Evolutionary conservation across 1,140 invertebrate genomes (phyloP), one percentile per base, ranked within the genome.

Genomic region (Danaus plexippus): DNA sequence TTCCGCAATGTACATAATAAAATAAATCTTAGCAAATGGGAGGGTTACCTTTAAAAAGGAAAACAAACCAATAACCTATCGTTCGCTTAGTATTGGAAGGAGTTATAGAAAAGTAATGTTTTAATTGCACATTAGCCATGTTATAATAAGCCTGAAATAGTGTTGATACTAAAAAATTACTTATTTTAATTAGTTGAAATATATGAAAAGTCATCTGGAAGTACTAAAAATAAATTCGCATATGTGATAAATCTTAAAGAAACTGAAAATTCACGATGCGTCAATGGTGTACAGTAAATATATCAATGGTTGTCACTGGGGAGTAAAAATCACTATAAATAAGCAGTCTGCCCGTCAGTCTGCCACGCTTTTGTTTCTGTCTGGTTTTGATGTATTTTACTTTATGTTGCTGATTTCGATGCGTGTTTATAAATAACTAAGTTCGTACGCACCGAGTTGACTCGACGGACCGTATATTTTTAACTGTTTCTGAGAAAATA

Each of bases 311-410:
- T 66, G 64, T 60, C 56, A 46, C 40, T 12, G 32, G 13, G 43
- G 60, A 58, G 59, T 52, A 66, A 72, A 71, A 68, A 56, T 61
- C 52, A 65, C 69, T 69, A 73, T 71, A 71, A 73, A 75, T 75
- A 75, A 63, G 56, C 66, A 58, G 69, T 72, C 72, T 75, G 72
- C 72, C 66, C 63, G 57, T 65, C 63, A 44, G 64, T 66, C 64
- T 66, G 64, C 49, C 49, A 47, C 45, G 48, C 61, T 66, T 68
- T 66, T 64, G 67, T 70, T 73, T 67, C 65, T 63, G 67, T 67
- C 67, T 66, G 67, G 72, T 75, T 75, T 75, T 66, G 62, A 68
- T 65, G 67, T 66, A 67, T 71, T 75, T 73, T 64, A 65, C 70
- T 62, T 64, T 63, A 64, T 74, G 65, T 63, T 57, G 49, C 56